phyloP scores from a whole-genome alignment of 2,113 vertebrate species.

The Tachysurus vachellii region DNA sequence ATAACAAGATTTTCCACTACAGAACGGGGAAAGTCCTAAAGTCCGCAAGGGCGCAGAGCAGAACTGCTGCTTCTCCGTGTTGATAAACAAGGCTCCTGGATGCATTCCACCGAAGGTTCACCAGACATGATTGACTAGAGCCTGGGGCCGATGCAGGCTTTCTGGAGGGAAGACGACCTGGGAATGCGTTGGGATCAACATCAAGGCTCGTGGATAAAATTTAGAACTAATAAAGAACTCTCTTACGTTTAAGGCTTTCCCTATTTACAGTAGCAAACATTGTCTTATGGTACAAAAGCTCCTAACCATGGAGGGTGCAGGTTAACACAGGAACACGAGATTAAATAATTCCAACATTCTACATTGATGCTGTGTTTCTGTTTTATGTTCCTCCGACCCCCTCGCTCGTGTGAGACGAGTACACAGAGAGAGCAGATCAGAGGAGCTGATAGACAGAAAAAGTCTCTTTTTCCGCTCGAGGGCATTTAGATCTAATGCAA shows the following conservation, averaged over 20 bases:
- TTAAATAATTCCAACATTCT: background rate
- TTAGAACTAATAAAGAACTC: background rate
- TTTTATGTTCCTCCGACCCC: slow-evolving; percentile 38
- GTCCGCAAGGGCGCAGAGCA: background rate
- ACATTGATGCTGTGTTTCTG: background rate
- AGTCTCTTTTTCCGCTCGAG: slow-evolving; percentile 54
- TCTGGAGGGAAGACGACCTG: background rate
- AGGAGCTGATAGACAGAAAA: slow-evolving; percentile 62
- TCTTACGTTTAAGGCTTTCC: background rate
- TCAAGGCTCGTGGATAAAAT: background rate
- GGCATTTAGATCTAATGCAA: background rate
- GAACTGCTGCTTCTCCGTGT: background rate
- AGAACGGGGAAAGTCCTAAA: background rate
- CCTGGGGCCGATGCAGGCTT: background rate
- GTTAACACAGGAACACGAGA: background rate
- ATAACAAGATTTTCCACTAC: background rate
- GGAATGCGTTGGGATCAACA: background rate
- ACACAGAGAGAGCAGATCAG: slow-evolving; percentile 68
- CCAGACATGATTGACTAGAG: background rate
- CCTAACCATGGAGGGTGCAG: background rate
- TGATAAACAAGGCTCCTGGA: background rate
- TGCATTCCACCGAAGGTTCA: background rate
- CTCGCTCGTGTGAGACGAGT: slow-evolving; percentile 11
- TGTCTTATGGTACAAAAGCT: background rate
- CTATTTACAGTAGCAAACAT: background rate